Evolutionary conservation across 2,888 invertebrate genomes (phyloP).

Genomic region (Drosophila kambysellisi): DNA sequence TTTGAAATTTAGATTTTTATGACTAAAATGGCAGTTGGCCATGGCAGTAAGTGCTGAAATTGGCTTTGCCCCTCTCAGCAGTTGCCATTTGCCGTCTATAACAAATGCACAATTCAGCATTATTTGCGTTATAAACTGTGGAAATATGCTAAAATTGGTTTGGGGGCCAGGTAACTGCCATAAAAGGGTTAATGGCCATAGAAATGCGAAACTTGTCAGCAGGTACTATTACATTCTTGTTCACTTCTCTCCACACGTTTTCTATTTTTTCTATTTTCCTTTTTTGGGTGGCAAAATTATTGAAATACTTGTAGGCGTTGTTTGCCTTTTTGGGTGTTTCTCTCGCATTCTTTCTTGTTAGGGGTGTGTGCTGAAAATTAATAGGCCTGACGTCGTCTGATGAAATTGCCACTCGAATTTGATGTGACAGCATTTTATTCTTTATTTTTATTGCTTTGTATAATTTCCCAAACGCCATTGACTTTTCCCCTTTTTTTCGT

Average conservation of each 20-base stretch:
- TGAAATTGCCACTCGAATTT: slow-evolving; percentile 75
- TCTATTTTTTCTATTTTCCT: neutral
- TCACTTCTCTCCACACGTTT: neutral
- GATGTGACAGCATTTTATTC: slow-evolving; percentile 77
- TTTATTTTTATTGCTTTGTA: slow-evolving; percentile 66
- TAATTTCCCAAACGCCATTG: slow-evolving; percentile 51
- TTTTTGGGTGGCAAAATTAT: slow-evolving; percentile 55
- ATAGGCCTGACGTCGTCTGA: slow-evolving; percentile 55
- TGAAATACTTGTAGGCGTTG: slow-evolving; percentile 71
- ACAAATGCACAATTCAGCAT: slow-evolving; percentile 78
- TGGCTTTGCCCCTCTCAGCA: slow-evolving; percentile 53
- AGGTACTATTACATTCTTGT: slow-evolving; percentile 55
- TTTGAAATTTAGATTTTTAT: slow-evolving; percentile 79
- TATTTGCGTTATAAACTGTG: slow-evolving; percentile 76
- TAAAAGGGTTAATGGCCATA: slow-evolving; percentile 78
- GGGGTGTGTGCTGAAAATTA: slow-evolving; percentile 59
- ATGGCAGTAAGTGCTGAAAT: slow-evolving; percentile 62
- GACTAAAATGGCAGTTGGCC: slow-evolving; percentile 50
- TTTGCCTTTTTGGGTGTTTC: slow-evolving; percentile 35
- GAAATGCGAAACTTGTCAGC: slow-evolving; percentile 78
- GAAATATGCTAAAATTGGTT: slow-evolving; percentile 71
- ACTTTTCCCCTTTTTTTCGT: slow-evolving; percentile 17
- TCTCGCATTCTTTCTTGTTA: slow-evolving; percentile 2
- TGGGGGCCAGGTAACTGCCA: slow-evolving; percentile 55
- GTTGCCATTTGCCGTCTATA: slow-evolving; percentile 65